Percentiles rank a stretch among this genome's conserved stretches.
Conservation (phyloP, 2,797 vertebrate genomes). For the Brachymystax lenok region DNA sequence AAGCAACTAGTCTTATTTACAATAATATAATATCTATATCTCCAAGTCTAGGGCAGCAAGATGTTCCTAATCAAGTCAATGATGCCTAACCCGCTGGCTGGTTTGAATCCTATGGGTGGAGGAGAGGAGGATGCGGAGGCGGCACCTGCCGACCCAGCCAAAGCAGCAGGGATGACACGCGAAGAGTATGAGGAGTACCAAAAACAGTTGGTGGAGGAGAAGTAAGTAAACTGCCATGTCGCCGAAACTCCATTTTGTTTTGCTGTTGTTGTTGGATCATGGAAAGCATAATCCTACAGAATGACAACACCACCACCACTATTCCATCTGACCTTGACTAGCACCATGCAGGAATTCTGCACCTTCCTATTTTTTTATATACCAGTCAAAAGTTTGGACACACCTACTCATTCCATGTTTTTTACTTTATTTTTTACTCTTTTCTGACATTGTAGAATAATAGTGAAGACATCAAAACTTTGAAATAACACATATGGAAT, state of each 20-base stretch:
- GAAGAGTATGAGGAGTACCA: constrained; percentile 98
- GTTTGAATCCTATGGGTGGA: constrained; percentile 87
- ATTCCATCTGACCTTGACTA: constrained; percentile 45
- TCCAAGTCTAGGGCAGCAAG: constrained; percentile 70
- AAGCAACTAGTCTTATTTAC: constrained; percentile 28
- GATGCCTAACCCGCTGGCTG: constrained; percentile 89
- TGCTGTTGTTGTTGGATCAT: constrained; percentile 16
- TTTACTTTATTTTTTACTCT: background rate
- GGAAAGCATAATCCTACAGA: constrained; percentile 17
- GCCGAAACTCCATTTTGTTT: constrained; percentile 29
- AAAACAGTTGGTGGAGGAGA: constrained; percentile 96
- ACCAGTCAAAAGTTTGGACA: too few species aligned
- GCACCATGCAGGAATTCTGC: background rate
- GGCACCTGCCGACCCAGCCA: constrained; percentile 87
- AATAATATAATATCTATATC: constrained; percentile 22
- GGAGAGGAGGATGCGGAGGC: constrained; percentile 88
- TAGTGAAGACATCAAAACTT: too few species aligned
- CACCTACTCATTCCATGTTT: background rate
- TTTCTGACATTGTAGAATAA: too few species aligned
- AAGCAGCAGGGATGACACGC: constrained; percentile 92
- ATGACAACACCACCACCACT: background rate
- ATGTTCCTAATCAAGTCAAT: constrained; percentile 94
- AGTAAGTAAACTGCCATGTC: constrained; percentile 82
- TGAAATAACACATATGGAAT: too few species aligned
- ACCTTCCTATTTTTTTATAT: too few species aligned